Evolutionary conservation across 2,113 vertebrate genomes (phyloP), one percentile per base, ranked within the genome.

Genomic region (Rhinichthys klamathensis): DNA sequence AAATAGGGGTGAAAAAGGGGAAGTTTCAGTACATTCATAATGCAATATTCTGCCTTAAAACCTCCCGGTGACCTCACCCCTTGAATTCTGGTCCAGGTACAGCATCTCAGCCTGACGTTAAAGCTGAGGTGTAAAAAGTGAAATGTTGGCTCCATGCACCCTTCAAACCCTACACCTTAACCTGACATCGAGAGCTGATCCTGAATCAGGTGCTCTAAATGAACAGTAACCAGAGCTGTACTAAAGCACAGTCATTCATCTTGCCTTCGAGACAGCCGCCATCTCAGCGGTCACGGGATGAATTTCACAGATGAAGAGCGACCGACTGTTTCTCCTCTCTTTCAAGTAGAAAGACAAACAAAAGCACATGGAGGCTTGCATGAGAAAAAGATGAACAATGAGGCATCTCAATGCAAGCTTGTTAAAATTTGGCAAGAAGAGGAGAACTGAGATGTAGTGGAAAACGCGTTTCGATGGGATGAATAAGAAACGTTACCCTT

Each of bases 311-410:
- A 90, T 88, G 83, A 80, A 88, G 38, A 89, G 80, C 90, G 32
- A 73, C 65, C 51, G 84, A 10, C 81, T 41, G 27, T 88, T 88
- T 89, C 89, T 91, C 89, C 81, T 82, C 88, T 91, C 93, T 94
- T 95, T 94, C 94, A 94, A 94, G 93, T 93, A 94, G 87, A 93
- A 92, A 93, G 85, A 92, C 70, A 89, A 89, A 82, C 85, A 85
- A 46, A 56, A 82, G 63, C 54, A 81, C 56, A 89, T 87, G 70
- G 83, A 89, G 44, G 76, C 88, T 54, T 80, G 87, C 60, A 79
- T 78, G 21, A 83, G 69, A 61, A 63, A 38, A 49, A 56, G 49
- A 80, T 51, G 83, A 80, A 49, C 38, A 46, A 56, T 49, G 80
- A 70, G 82, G 84, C 18, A 67, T 67, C 25, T 58, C 67, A 18